Evolutionary conservation across 2,797 vertebrate species (phyloP), one percentile per base, ranked within the genome.

Genomic region (Polyboroides typus): DNA sequence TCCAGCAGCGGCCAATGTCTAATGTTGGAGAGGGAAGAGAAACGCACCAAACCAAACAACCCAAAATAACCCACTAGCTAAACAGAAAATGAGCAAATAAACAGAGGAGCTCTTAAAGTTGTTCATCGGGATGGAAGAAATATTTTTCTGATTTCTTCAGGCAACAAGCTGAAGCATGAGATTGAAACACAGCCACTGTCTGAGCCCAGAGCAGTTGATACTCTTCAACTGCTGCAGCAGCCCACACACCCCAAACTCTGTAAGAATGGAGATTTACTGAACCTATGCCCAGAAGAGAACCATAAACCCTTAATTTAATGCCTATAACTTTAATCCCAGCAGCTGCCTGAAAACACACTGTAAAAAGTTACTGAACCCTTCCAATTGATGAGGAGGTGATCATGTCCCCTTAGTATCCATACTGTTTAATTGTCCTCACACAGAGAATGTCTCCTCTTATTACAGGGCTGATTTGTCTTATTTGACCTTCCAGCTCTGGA

Each of bases 71-170:
- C 31, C 38, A 25, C 59, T 56, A 89, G 29, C 52, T 91, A 89
- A 96, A 67, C 22, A 93, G 33, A 95, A 92, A 89, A 85, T 29
- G 33, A 89, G 12, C 15, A 87, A 93, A 87, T 87, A 62, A 90
- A 90, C 36, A 92, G 70, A 86, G 75, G 15, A 89, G 34, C 20
- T 90, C 33, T 92, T 84, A 63, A 89, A 71, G 20, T 26, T 63
- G 5, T 89, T 93, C 44, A 36, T 16, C 2, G 4, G n/a, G 42
- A 74, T 63, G n/a, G n/a, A 91, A 92, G 92, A 89, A 71, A 40
- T 47, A 33, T 48, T 78, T 64, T 90, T 85, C 47, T n/a, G 12
- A 56, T 70, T 86, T 87, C 48, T 94, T 93, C 59, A 82, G 81
- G 34, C n/a, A 84, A 52, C 18, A 89, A 79, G 13, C 22, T 85